Percentiles rank a stretch among this genome's conserved stretches.
These are phyloP conservation scores for Cynopterus brachyotis DNA, from an alignment of 2,113 vertebrate genomes.

Conservation along the genomic window DNA sequence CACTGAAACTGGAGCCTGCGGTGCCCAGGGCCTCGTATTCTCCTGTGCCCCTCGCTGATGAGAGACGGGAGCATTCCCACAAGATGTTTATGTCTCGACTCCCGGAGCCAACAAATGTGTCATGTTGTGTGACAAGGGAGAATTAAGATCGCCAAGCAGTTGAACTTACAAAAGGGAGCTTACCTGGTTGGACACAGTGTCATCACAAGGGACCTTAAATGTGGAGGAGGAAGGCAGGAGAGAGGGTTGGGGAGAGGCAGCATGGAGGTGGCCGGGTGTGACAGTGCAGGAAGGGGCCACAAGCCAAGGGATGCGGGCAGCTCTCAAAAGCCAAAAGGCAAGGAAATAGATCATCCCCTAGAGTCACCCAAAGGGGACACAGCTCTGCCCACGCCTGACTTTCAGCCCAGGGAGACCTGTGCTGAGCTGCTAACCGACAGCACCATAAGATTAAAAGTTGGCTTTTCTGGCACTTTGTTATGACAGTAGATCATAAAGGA, in stretches of 20 bases:
- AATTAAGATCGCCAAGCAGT: not conserved
- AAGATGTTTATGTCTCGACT: not conserved
- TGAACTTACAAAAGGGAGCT: not conserved
- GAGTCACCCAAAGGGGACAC: not conserved
- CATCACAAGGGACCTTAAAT: not conserved
- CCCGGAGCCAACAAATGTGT: not conserved
- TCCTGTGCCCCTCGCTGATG: too few species aligned
- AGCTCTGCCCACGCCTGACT: not conserved
- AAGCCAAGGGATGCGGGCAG: accelerated
- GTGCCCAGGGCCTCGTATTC: not conserved
- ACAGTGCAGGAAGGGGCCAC: not conserved
- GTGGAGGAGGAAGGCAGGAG: not conserved
- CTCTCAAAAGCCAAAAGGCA: not conserved
- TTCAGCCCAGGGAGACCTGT: not conserved
- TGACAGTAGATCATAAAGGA: not conserved
- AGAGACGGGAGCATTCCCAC: too few species aligned
- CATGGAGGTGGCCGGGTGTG: not conserved
- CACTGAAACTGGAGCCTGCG: accelerated
- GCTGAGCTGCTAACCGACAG: not conserved
- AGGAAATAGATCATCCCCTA: too few species aligned
- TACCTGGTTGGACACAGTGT: not conserved
- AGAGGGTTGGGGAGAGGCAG: accelerated
- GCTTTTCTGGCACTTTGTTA: not conserved
- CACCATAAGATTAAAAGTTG: not conserved
- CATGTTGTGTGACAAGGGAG: too few species aligned